Evolutionary conservation across 2,888 invertebrate genomes (phyloP).

Genomic region (Rhagophthalmus giganteus): DNA sequence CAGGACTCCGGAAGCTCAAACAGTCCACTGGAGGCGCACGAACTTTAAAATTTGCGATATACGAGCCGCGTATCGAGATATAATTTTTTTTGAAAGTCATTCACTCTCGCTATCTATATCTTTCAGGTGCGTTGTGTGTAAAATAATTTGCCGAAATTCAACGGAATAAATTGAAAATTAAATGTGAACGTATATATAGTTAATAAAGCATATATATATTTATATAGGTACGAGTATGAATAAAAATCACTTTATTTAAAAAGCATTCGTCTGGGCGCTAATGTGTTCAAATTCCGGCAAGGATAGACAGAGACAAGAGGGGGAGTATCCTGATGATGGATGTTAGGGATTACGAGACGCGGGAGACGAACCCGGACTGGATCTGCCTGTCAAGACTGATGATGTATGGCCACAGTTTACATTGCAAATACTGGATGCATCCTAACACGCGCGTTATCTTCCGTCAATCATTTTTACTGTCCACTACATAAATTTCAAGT

Average conservation of each 20-base stretch:
- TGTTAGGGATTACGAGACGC: conserved; percentile 42
- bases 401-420: conserved; percentile 42
- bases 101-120: conserved; percentile 8
- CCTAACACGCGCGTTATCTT: conserved; percentile 36
- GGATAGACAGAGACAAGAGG: conserved; percentile 23
- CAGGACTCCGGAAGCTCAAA: conserved; percentile 53
- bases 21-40: conserved; percentile 52
- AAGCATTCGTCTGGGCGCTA: conserved; percentile 30
- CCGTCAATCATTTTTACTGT: conserved; percentile 40
- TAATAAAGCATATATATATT: conserved; percentile 23
- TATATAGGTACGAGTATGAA: conserved; percentile 25
- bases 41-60: conserved; percentile 45
- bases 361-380: conserved; percentile 38
- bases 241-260: conserved; percentile 31
- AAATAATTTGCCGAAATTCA: conserved; percentile 3
- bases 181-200: conserved; percentile 12
- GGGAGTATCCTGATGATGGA: conserved; percentile 39
- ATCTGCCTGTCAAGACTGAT: conserved; percentile 38
- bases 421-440: conserved; percentile 41
- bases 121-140: conserved; percentile 1
- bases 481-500: conserved; percentile 25
- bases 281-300: conserved; percentile 28
- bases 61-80: conserved; percentile 15
- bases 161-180: conserved; percentile 12
- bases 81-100: conserved; percentile 5